These are phyloP conservation scores for Diplolepis rosae DNA, from an alignment of 2,888 invertebrate species.

Conservation along the genomic window DNA sequence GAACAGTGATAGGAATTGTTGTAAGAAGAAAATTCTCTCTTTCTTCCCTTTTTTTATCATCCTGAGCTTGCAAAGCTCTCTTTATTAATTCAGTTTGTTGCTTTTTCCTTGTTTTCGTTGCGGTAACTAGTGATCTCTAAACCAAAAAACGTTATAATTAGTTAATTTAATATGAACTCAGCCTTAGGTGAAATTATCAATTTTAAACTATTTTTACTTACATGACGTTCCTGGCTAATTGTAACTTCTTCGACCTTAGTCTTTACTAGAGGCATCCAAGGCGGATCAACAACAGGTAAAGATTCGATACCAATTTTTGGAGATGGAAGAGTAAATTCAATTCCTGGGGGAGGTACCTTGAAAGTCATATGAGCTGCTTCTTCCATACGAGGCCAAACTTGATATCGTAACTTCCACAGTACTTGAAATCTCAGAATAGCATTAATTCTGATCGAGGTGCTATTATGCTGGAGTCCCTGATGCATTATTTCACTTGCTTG, in stretches of 20 bases:
- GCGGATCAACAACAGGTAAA: conserved; percentile 96
- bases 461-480: conserved; percentile 88
- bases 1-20: conserved; percentile 94
- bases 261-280: conserved; percentile 98
- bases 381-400: conserved; percentile 99
- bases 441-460: conserved; percentile 87
- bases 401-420: conserved; percentile 96
- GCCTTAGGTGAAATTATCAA: background rate
- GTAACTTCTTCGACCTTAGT: conserved; percentile 99
- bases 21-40: conserved; percentile 96
- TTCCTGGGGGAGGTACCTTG: conserved; percentile 98
- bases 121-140: conserved; percentile 95
- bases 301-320: conserved; percentile 98
- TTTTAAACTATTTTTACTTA: conserved; percentile 62
- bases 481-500: conserved; percentile 93
- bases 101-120: conserved; percentile 98
- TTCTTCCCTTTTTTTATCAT: conserved; percentile 95
- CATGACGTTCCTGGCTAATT: conserved; percentile 96
- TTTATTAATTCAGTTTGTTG: conserved; percentile 99
- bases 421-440: conserved; percentile 93
- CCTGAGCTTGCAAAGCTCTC: conserved; percentile 94
- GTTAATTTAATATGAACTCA: background rate
- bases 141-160: conserved; percentile 45
- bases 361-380: conserved; percentile 96
- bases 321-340: conserved; percentile 98